Conservation (phyloP, 2,888 invertebrate genomes). For the Cerceris ruficornis region DNA sequence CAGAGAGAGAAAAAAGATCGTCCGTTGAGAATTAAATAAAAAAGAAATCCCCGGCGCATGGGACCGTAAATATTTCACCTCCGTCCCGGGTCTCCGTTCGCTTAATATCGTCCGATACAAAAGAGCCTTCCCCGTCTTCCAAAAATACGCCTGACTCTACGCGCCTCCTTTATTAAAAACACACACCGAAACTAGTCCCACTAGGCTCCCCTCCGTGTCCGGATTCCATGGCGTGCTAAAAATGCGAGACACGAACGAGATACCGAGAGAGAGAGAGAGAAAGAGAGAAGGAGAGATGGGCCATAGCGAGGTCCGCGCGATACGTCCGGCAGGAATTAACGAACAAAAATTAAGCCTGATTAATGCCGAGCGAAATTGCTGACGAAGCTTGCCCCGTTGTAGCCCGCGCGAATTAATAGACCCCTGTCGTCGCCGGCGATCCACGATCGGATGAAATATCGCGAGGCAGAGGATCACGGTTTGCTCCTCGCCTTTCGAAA, state of each 20-base stretch:
- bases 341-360: conserved; percentile 44
- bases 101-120: not conserved
- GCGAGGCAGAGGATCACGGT: not conserved
- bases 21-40: too few relatives aligned
- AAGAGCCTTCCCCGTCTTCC: not conserved
- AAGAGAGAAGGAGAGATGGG: not conserved
- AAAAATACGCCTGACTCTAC: conserved; percentile 5
- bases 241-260: not conserved
- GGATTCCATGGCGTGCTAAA: not conserved
- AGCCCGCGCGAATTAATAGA: conserved; percentile 33
- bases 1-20: too few relatives aligned
- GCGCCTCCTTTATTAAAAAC: not conserved
- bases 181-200: conserved; percentile 21
- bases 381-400: conserved; percentile 4
- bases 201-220: not conserved
- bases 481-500: conserved; percentile 44
- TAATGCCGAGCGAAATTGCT: conserved; percentile 35
- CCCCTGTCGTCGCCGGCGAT: conserved; percentile 19
- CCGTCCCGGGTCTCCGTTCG: too few relatives aligned
- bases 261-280: not conserved
- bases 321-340: conserved; percentile 41
- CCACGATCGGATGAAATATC: conserved; percentile 8
- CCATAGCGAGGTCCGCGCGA: conserved; percentile 18
- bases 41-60: too few relatives aligned
- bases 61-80: too few relatives aligned